phyloP scores from a whole-genome alignment of 2,113 vertebrate genomes.

The Petromus typicus region DNA sequence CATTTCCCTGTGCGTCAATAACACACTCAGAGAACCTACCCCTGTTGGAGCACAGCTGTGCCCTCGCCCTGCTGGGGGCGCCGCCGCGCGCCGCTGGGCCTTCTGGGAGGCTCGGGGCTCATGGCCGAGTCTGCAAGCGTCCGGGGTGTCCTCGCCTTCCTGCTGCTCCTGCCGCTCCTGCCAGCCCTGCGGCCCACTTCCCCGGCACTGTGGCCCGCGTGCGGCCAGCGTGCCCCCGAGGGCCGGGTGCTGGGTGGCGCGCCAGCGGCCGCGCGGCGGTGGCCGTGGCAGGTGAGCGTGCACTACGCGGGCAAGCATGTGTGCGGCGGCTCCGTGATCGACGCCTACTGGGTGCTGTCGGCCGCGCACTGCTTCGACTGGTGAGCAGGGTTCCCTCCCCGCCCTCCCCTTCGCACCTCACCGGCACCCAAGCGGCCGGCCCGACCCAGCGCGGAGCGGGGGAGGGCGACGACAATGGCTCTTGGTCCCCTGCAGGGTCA shows the following conservation, averaged over 20 bases:
- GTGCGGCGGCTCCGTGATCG: constrained; percentile 82
- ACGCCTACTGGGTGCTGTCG: constrained; percentile 82
- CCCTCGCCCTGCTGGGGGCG: background rate
- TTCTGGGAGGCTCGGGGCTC: background rate
- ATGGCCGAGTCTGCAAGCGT: background rate
- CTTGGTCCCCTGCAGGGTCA: background rate
- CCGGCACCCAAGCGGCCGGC: accelerated
- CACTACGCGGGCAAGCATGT: constrained; percentile 65
- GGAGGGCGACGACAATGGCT: too few relatives aligned
- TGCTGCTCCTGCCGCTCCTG: background rate
- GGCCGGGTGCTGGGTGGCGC: background rate
- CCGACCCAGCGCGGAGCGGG: background rate
- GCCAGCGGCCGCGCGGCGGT: background rate
- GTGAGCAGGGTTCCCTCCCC: constrained; percentile 61
- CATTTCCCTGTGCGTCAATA: background rate
- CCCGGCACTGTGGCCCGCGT: background rate
- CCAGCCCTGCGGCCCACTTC: too few relatives aligned
- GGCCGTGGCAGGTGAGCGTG: constrained; percentile 84
- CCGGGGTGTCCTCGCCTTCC: background rate
- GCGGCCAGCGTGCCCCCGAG: background rate
- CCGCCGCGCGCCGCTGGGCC: background rate
- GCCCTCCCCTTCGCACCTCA: background rate
- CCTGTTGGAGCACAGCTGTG: background rate
- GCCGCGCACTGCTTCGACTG: constrained; percentile 84
- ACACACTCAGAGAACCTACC: background rate